Evolutionary conservation across 2,888 invertebrate genomes (phyloP).

Genomic region (Agrotis segetum): DNA sequence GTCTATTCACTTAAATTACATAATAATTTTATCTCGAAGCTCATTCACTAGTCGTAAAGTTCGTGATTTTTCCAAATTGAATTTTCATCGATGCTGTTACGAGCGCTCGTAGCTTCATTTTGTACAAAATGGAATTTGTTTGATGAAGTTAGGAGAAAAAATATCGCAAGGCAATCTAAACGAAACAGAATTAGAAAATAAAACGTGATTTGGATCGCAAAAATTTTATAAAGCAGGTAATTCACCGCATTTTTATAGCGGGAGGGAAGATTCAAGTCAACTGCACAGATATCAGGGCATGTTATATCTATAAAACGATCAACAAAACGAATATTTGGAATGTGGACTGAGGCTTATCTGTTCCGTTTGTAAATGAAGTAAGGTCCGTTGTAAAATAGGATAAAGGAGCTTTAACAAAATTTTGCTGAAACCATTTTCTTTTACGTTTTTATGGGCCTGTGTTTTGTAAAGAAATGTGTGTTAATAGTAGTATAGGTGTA

Average conservation of each 20-base stretch:
- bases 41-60: conserved; percentile 56
- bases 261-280: conserved; percentile 62
- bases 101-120: conserved; percentile 47
- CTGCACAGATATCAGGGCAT: conserved; percentile 68
- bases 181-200: conserved; percentile 45
- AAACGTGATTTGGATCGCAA: conserved; percentile 34
- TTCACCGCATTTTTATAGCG: conserved; percentile 40
- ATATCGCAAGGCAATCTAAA: conserved; percentile 47
- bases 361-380: conserved; percentile 79
- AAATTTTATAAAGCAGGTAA: conserved; percentile 47
- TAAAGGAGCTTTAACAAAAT: conserved; percentile 74
- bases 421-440: conserved; percentile 62
- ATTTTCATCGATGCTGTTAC: conserved; percentile 58
- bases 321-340: conserved; percentile 74
- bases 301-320: conserved; percentile 72
- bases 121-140: conserved; percentile 48
- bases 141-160: conserved; percentile 48
- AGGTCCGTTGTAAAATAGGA: conserved; percentile 74
- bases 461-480: conserved; percentile 74
- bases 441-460: conserved; percentile 56
- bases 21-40: conserved; percentile 50
- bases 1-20: conserved; percentile 46
- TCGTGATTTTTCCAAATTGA: conserved; percentile 59
- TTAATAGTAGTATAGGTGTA: conserved; percentile 68
- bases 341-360: conserved; percentile 74